Evolutionary conservation across 2,797 vertebrate species (phyloP), one percentile per base, ranked within the genome.

Genomic region (Acrocephalus scirpaceus): DNA sequence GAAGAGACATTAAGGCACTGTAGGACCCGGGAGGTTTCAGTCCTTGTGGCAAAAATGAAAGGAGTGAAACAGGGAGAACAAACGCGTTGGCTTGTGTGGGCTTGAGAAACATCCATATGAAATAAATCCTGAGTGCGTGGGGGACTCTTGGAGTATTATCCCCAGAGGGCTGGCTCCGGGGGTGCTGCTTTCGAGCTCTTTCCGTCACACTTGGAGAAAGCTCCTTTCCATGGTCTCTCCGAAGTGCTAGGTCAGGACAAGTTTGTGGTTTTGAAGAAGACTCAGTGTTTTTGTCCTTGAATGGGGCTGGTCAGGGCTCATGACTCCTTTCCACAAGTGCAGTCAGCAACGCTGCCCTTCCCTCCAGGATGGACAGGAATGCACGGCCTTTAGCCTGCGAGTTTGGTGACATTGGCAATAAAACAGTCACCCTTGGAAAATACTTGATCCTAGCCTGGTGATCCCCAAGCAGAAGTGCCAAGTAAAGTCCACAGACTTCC

Each of bases 31-130:
- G 47, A 74, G 34, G 51, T 86, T 90, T 86, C 78, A 44, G 69
- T 76, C 65, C 72, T 53, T 80, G 61, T 74, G 69, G 64, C 3
- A 83, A 73, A 32, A 79, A 92, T 79, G 60, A 29, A 62, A 86
- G 85, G 48, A 87, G 57, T 16, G 22, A 83, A 94, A 78, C 44
- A n/a, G 62, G 36, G 72, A 82, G 77, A 83, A 80, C 25, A 48
- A 32, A 45, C 4, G 10, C 0, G 0, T 32, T 54, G 84, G 82
- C 50, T 92, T 93, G 72, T 16, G 47, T 90, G 69, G 84, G 86
- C 84, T 87, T 87, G 78, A 94, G 84, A 94, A 96, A 86, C 72
- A 94, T 95, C 86, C 69, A 61, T 87, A 69, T 13, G 13, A 79
- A 96, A 53, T 60, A 62, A 60, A 47, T 38, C 57, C 38, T 21